Evolutionary conservation across 2,113 vertebrate species (phyloP), one percentile per base, ranked within the genome.

Genomic region (Calyptomena viridis): DNA sequence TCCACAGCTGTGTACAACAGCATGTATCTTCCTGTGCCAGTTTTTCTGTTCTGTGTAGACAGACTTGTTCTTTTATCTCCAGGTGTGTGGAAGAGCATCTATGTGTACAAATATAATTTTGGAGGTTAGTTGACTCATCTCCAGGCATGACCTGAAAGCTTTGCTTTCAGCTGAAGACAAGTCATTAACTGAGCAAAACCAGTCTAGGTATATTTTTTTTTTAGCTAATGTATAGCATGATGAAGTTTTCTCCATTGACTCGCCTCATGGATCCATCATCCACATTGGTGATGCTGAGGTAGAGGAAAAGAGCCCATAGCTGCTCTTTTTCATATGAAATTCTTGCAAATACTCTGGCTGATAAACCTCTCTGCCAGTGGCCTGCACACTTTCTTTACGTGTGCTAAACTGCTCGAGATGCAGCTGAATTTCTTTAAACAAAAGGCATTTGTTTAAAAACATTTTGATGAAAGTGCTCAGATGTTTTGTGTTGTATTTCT

Each of bases 391-490:
- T 89, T 88, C 76, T 77, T 84, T 84, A 71, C 72, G 55, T 89
- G 72, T 94, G 90, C 59, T 84, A 76, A 95, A 86, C 83, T 90
- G 90, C 83, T 95, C 0, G 35, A 83, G 72, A 58, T 73, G 55
- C 94, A 97, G 94, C 86, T 93, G 94, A 96, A 88, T 83, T 68
- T 88, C 82, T 93, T 82, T 92, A 94, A 94, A 95, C 90, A 95
- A 95, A 94, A 78, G 83, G 27, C 92, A 81, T 72, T 93, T 93
- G 92, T 94, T 96, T 93, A 87, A 92, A 88, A 93, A 86, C 50
- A 58, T 74, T 92, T 84, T 94, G 89, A 84, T 4, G 2, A 53
- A 88, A 93, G 67, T 67, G 76, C 84, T 86, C 24, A 47, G 74
- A 42, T 46, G n/a, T 40, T 75, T 49, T 83, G 60, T 50, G 12